Conservation (phyloP, 2,113 vertebrate genomes). For the Pygathrix nemaeus region DNA sequence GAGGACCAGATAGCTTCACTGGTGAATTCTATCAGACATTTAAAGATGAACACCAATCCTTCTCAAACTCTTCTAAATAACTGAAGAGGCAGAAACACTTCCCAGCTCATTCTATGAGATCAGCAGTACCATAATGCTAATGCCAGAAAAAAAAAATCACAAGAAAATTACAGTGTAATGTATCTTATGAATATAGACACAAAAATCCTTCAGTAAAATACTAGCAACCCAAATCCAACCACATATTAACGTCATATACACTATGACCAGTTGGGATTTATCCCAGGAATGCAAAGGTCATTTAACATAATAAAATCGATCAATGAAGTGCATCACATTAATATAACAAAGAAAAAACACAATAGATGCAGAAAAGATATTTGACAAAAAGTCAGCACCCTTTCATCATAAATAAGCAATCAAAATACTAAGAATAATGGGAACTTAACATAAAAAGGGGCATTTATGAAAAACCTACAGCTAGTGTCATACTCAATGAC, state of each 20-base stretch:
- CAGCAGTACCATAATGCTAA: not conserved
- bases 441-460: not conserved
- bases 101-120: not conserved
- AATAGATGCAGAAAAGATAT: not conserved
- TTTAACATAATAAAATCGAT: not conserved
- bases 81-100: not conserved
- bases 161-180: not conserved
- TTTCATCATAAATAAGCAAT: not conserved
- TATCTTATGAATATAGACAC: not conserved
- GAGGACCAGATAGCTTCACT: not conserved
- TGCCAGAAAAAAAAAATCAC: not conserved
- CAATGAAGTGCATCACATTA: not conserved
- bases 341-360: not conserved
- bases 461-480: not conserved
- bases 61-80: conserved; percentile 11
- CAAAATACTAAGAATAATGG: not conserved
- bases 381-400: not conserved
- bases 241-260: not conserved
- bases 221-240: not conserved
- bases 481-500: not conserved
- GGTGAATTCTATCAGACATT: not conserved
- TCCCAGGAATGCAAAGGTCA: not conserved
- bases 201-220: not conserved
- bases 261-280: not conserved
- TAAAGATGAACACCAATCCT: not conserved